Conservation (phyloP, 2,888 invertebrate species). For the Brachycybe producta region DNA sequence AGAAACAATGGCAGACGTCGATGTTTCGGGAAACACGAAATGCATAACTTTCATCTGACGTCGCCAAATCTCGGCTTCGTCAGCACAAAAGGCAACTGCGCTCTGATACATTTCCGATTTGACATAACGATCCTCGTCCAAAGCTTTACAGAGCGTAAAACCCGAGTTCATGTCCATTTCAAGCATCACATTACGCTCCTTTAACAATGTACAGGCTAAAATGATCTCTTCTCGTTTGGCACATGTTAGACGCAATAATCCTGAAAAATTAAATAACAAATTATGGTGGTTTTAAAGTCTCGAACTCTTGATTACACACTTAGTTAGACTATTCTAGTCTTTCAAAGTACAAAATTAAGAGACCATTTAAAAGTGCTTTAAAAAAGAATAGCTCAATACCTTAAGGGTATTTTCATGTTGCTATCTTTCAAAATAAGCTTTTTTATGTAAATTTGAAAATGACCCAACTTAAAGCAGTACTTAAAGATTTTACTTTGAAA, state of each 20-base stretch:
- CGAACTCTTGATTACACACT: too few relatives aligned
- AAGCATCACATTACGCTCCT: slow-evolving; percentile 36
- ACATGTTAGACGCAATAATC: slow-evolving; percentile 46
- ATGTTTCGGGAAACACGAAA: slow-evolving; percentile 20
- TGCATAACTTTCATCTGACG: slow-evolving; percentile 31
- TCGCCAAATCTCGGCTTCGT: slow-evolving; percentile 34
- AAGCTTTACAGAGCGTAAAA: slow-evolving; percentile 45
- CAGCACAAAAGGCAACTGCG: slow-evolving; percentile 50
- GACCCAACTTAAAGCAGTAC: too few relatives aligned
- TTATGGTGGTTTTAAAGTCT: slow-evolving; percentile 7
- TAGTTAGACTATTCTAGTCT: too few relatives aligned
- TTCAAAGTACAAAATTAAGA: background rate
- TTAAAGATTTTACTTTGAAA: too few relatives aligned
- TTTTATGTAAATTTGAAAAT: too few relatives aligned
- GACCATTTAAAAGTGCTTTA: too few relatives aligned
- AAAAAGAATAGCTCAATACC: too few relatives aligned
- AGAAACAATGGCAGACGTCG: too few relatives aligned
- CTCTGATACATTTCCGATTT: slow-evolving; percentile 50
- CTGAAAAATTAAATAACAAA: slow-evolving; percentile 28
- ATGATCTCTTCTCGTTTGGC: slow-evolving; percentile 50
- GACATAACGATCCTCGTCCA: slow-evolving; percentile 46
- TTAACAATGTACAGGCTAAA: slow-evolving; percentile 48
- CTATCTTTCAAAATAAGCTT: too few relatives aligned
- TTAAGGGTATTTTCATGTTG: too few relatives aligned
- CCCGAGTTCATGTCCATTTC: slow-evolving; percentile 43